These are phyloP conservation scores for Meriones unguiculatus DNA, from an alignment of 2,113 vertebrate species.

Conservation along the genomic window DNA sequence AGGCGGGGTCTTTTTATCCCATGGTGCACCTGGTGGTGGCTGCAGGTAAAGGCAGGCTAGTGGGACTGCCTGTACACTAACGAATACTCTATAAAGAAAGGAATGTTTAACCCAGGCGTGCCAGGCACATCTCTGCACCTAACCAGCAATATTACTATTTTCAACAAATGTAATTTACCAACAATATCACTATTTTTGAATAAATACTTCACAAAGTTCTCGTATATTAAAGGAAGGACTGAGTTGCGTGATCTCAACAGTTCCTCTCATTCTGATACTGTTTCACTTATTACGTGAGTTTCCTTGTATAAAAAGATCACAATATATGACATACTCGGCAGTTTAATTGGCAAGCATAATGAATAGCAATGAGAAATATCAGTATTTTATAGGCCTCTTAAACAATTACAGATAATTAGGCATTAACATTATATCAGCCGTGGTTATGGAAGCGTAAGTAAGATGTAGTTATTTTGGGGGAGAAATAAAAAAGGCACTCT, in stretches of 20 bases:
- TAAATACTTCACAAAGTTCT: conserved; percentile 6
- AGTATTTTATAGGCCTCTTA: conserved; percentile 3
- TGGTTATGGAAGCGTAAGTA: conserved; percentile 39
- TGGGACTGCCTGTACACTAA: too few relatives aligned
- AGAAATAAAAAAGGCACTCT: background rate
- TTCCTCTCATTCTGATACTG: conserved; percentile 23
- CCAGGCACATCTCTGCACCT: conserved; percentile 15
- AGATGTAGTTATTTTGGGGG: conserved; percentile 16
- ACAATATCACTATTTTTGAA: background rate
- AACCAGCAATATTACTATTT: background rate
- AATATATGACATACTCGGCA: background rate
- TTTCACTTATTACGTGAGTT: background rate
- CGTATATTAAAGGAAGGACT: background rate
- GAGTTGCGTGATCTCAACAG: background rate
- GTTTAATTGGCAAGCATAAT: conserved; percentile 42
- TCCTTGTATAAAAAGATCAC: background rate
- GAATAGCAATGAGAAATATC: background rate
- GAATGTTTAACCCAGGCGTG: background rate
- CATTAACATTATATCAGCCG: conserved; percentile 8
- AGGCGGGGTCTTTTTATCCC: too few relatives aligned
- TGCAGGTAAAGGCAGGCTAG: too few relatives aligned
- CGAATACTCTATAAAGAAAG: conserved; percentile 26
- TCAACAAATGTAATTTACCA: background rate
- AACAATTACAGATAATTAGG: conserved; percentile 57
- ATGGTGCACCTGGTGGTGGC: too few relatives aligned